Conservation (phyloP, 2,113 vertebrate genomes). For the Pseudolaguvia tuberculata region DNA sequence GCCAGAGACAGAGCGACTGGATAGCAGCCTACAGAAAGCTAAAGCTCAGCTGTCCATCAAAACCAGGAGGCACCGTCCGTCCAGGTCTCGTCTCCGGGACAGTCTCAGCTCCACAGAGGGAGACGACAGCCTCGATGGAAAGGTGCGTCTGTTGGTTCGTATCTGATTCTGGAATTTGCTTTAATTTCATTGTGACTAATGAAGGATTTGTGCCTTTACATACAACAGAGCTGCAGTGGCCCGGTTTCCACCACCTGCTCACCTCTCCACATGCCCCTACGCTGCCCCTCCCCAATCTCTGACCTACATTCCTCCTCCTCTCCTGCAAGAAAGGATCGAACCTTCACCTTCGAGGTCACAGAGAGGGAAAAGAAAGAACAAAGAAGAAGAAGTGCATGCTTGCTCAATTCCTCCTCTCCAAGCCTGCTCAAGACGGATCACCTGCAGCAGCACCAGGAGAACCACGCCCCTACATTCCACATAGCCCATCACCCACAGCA, state of each 20-base stretch:
- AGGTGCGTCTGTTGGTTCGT: slow-evolving; percentile 43
- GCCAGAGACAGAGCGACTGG: slow-evolving; percentile 76
- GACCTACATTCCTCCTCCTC: slow-evolving; percentile 53
- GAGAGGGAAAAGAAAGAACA: slow-evolving; percentile 45
- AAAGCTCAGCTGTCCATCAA: slow-evolving; percentile 76
- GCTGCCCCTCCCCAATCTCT: slow-evolving; percentile 47
- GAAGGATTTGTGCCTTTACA: neutral
- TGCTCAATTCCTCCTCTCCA: slow-evolving; percentile 68
- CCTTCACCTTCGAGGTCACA: slow-evolving; percentile 67
- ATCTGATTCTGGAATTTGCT: neutral
- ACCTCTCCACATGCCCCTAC: slow-evolving; percentile 62
- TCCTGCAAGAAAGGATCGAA: slow-evolving; percentile 48
- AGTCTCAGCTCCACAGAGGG: slow-evolving; percentile 78
- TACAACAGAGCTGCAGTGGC: slow-evolving; percentile 59
- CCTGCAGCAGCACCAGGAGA: slow-evolving; percentile 8
- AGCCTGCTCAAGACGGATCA: slow-evolving; percentile 55
- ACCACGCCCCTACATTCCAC: neutral
- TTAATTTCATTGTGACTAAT: neutral
- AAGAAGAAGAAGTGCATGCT: slow-evolving; percentile 56
- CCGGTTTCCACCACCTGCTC: slow-evolving; percentile 65
- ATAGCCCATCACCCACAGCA: slow-evolving; percentile 36
- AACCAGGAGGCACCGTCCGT: slow-evolving; percentile 74
- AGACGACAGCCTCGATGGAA: slow-evolving; percentile 68
- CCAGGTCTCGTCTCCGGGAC: slow-evolving; percentile 73
- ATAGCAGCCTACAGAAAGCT: slow-evolving; percentile 78